These are phyloP conservation scores for Aphelinus atriplicis DNA, from an alignment of 1,140 invertebrate genomes.

Conservation along the genomic window DNA sequence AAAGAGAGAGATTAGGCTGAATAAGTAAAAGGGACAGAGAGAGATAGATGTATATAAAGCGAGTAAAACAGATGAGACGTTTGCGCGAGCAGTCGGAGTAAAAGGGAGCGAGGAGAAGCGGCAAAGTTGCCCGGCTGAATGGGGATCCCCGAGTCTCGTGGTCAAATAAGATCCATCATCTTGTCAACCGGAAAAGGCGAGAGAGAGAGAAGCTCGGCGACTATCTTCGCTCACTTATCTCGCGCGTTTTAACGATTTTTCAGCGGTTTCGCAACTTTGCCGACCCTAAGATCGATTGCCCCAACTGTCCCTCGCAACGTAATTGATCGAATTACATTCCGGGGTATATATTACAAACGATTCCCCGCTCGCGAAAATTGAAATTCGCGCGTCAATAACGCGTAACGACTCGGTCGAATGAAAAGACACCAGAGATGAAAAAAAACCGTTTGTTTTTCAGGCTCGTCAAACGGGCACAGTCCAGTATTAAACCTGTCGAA, in stretches of 20 bases:
- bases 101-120: constrained; percentile 22
- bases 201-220: background rate
- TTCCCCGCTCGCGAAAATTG: too few species aligned
- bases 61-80: constrained; percentile 47
- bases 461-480: constrained; percentile 88
- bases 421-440: too few species aligned
- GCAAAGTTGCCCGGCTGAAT: constrained; percentile 52
- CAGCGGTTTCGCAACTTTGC: constrained; percentile 17
- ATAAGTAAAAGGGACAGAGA: background rate
- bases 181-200: constrained; percentile 50
- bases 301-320: too few species aligned
- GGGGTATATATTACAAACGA: too few species aligned
- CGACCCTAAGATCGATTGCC: constrained; percentile 15
- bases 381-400: too few species aligned
- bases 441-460: constrained; percentile 61
- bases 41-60: background rate
- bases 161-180: constrained; percentile 66
- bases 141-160: constrained; percentile 47
- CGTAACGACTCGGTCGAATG: too few species aligned
- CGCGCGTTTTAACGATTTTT: constrained; percentile 35
- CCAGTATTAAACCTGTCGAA: constrained; percentile 90
- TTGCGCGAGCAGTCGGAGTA: constrained; percentile 18
- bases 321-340: too few species aligned
- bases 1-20: background rate
- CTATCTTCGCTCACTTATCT: constrained; percentile 36